Evolutionary conservation across 2,797 vertebrate species (phyloP).

Genomic region (Chanos chanos): DNA sequence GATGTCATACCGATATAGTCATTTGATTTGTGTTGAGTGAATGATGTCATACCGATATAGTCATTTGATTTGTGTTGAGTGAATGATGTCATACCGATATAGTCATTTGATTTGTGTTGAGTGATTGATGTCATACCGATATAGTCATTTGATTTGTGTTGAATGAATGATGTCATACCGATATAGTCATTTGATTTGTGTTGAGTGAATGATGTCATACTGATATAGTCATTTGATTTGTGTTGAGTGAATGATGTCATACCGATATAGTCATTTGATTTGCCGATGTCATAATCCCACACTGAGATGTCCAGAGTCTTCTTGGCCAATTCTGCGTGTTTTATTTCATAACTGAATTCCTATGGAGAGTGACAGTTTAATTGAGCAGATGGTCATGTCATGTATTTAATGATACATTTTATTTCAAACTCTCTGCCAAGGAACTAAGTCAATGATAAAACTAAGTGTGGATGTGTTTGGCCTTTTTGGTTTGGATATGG

Average conservation of each 20-base stretch:
- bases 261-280: conserved; percentile 96
- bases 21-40: no score
- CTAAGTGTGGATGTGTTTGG: background rate
- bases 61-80: no score
- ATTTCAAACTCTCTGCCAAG: background rate
- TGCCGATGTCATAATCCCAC: conserved; percentile 97
- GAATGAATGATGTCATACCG: no score
- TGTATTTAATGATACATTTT: background rate
- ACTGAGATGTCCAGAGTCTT: conserved; percentile 92
- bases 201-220: background rate
- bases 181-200: no score
- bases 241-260: conserved; percentile 42
- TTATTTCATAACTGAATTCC: conserved; percentile 96
- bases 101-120: background rate
- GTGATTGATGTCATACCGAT: background rate
- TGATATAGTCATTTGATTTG: background rate
- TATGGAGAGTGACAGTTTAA: conserved; percentile 51
- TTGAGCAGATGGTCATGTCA: no score
- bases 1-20: no score
- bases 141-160: no score
- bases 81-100: no score
- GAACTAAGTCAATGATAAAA: background rate
- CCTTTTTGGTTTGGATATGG: no score
- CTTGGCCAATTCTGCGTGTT: conserved; percentile 93
- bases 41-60: no score